Evolutionary conservation across 2,888 invertebrate genomes (phyloP).

Genomic region (Protophormia terraenovae): DNA sequence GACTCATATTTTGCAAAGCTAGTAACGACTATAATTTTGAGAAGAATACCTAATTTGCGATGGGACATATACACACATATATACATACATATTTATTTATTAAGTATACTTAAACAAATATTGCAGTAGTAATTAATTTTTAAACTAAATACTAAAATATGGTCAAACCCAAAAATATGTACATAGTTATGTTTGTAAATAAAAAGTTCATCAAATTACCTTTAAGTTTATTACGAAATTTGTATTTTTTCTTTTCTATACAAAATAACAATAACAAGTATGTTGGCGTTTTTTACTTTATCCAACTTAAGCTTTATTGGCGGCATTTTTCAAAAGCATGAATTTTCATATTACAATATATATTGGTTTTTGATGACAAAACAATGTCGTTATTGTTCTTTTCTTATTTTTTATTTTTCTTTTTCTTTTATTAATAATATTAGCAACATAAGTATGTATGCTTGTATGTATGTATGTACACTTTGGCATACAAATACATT

Average conservation of each 20-base stretch:
- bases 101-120: too few species aligned
- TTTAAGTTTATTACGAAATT: not conserved
- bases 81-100: too few species aligned
- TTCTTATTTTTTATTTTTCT: slow-evolving; percentile 48
- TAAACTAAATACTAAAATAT: too few species aligned
- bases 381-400: slow-evolving; percentile 62
- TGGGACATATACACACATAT: too few species aligned
- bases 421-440: slow-evolving; percentile 40
- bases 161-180: not conserved
- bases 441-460: not conserved
- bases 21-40: too few species aligned
- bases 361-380: slow-evolving; percentile 62
- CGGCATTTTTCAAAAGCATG: slow-evolving; percentile 39
- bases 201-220: not conserved
- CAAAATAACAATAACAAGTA: not conserved
- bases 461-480: not conserved
- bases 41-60: too few species aligned
- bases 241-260: not conserved
- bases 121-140: too few species aligned
- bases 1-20: too few species aligned
- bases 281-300: not conserved
- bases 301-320: not conserved
- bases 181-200: too few species aligned
- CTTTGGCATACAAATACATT: not conserved
- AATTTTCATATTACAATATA: slow-evolving; percentile 53